Evolutionary conservation across 2,888 invertebrate species (phyloP).

Genomic region (Sphinx pinastri): DNA sequence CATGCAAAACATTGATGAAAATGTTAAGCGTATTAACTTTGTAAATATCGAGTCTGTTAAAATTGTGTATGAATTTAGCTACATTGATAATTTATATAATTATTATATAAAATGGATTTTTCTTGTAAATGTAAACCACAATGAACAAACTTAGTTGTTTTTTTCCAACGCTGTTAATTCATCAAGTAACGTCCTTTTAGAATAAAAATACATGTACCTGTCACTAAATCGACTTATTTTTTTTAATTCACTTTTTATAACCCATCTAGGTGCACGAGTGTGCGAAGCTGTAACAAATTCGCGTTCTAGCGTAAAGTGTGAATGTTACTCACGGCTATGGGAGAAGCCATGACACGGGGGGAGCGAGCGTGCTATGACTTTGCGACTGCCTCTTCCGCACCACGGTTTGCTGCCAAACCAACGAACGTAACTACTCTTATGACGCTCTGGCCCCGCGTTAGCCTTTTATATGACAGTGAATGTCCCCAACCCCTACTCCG

Average conservation of each 20-base stretch:
- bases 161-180: too few relatives aligned
- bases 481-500: constrained; percentile 71
- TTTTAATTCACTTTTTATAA: not conserved
- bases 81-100: too few relatives aligned
- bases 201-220: not conserved
- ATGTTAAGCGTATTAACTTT: not conserved
- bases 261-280: not conserved
- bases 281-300: constrained; percentile 32
- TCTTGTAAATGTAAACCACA: too few relatives aligned
- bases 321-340: constrained; percentile 69
- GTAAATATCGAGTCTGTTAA: too few relatives aligned
- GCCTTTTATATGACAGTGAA: constrained; percentile 79
- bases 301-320: constrained; percentile 36
- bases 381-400: constrained; percentile 50
- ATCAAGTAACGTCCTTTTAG: not conserved
- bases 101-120: too few relatives aligned
- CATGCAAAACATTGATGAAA: not conserved
- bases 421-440: constrained; percentile 59
- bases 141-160: too few relatives aligned
- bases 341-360: constrained; percentile 70
- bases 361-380: constrained; percentile 46
- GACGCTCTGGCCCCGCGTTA: constrained; percentile 47
- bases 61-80: too few relatives aligned
- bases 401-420: constrained; percentile 49
- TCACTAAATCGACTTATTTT: not conserved